Evolutionary conservation across 1,140 invertebrate genomes (phyloP).

Genomic region (Gonatopus flavifemur): DNA sequence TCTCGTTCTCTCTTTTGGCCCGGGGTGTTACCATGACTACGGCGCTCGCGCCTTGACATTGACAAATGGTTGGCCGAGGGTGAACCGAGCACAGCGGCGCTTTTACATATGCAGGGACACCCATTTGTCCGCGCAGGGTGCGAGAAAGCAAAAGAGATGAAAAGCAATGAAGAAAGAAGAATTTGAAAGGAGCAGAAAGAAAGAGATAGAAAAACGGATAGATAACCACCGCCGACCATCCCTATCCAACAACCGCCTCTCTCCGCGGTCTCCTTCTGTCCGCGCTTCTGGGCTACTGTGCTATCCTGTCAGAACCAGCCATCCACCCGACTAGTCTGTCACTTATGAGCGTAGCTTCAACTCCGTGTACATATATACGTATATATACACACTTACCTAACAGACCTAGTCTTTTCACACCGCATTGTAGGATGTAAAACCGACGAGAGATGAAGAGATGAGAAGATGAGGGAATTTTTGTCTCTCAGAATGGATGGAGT

Average conservation of each 20-base stretch:
- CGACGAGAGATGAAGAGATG: too few species aligned
- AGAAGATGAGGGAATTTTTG: too few species aligned
- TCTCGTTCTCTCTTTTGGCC: conserved; percentile 34
- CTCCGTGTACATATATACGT: too few species aligned
- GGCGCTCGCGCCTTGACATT: conserved; percentile 60
- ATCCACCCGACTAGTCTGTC: too few species aligned
- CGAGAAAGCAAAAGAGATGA: conserved; percentile 20
- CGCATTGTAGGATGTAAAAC: too few species aligned
- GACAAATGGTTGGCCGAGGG: conserved; percentile 59
- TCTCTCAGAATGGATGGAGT: too few species aligned
- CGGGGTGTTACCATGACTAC: conserved; percentile 56
- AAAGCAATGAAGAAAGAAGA: neutral
- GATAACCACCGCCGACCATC: conserved; percentile 21
- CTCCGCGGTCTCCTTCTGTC: conserved; percentile 9
- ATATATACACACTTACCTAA: too few species aligned
- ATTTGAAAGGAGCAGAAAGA: neutral
- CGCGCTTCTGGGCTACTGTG: conserved; percentile 36
- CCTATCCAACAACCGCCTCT: conserved; percentile 7
- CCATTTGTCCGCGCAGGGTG: conserved; percentile 55
- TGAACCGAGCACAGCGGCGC: conserved; percentile 57
- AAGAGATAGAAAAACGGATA: conserved; percentile 8
- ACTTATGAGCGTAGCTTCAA: too few species aligned
- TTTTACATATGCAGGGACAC: conserved; percentile 61
- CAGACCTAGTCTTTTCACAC: too few species aligned
- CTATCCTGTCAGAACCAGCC: conserved; percentile 20